Evolutionary conservation across 2,113 vertebrate species (phyloP), one percentile per base, ranked within the genome.

Genomic region (Cinclus cinclus): DNA sequence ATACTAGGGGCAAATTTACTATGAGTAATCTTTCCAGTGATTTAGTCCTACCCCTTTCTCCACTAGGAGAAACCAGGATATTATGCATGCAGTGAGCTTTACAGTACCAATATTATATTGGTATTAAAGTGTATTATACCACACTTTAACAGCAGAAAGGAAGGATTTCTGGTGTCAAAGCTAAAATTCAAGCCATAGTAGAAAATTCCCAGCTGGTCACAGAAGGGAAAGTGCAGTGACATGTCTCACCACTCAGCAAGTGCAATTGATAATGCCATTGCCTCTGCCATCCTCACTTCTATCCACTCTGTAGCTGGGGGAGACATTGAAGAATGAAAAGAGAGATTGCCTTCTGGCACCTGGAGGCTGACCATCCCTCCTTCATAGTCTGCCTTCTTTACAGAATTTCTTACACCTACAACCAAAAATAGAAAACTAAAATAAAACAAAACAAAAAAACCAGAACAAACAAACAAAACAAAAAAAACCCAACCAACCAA

Each of bases 191-290:
- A 83, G n/a, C 12, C 18, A 31, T 5, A 79, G 9, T 31, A 75
- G 47, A 62, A 14, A 42, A 86, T 62, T 22, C 20, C 35, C 49
- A 52, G 8, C 13, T 70, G 49, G 16, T 59, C 10, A 44, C 7
- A 7, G 41, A 79, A 33, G 6, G 17, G 13, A 65, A 64, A 42
- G 19, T 23, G 42, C 4, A 50, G 9, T 15, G 23, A 39, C 11
- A 31, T 8, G 7, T 13, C 11, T 28, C 18, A 35, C 28, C 6
- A 9, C 0, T 8, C 8, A 49, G 22, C 0, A 0, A 53, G 11
- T 22, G 19, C 18, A 16, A 16, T 5, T 13, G 21, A 20, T 42
- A 4, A 8, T 27, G 5, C 30, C 10, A 11, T 52, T 52, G 20
- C 30, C 65, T 74, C 10, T 82, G 33, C 35, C 28, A 37, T 56